Conservation (phyloP, 2,113 vertebrate genomes). For the Cololabis saira region DNA sequence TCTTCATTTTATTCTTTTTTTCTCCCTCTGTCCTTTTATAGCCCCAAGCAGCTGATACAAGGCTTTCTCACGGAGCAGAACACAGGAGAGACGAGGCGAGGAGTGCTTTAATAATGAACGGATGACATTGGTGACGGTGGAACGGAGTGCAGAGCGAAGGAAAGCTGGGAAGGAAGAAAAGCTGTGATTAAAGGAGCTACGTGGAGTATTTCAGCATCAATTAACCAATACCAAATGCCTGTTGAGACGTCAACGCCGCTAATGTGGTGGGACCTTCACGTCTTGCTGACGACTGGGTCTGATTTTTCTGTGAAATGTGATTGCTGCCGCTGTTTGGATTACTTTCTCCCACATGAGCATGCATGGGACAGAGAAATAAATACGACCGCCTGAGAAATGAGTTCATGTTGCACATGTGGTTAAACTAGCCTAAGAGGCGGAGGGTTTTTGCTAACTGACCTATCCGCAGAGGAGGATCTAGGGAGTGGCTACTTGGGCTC, state of each 20-base stretch:
- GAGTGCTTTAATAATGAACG: slow-evolving; percentile 93
- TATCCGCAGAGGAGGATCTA: too few species aligned
- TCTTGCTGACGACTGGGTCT: too few species aligned
- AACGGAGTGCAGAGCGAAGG: slow-evolving; percentile 36
- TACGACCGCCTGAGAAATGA: too few species aligned
- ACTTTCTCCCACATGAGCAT: too few species aligned
- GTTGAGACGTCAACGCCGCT: background rate
- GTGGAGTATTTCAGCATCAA: slow-evolving; percentile 45
- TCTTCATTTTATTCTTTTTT: slow-evolving; percentile 76
- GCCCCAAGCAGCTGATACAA: slow-evolving; percentile 88
- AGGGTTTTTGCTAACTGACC: too few species aligned
- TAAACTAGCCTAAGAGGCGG: too few species aligned
- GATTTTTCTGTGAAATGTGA: too few species aligned
- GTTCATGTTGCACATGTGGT: too few species aligned
- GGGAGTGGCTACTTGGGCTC: too few species aligned
- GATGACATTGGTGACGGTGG: slow-evolving; percentile 65
- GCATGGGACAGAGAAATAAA: too few species aligned
- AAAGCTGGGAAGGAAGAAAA: slow-evolving; percentile 29
- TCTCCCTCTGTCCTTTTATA: slow-evolving; percentile 68
- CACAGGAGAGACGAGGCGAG: slow-evolving; percentile 78
- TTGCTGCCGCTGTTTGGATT: too few species aligned
- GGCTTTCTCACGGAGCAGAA: slow-evolving; percentile 91
- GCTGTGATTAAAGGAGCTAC: slow-evolving; percentile 58
- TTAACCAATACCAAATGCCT: slow-evolving; percentile 22
- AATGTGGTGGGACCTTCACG: too few species aligned